Conservation (phyloP, 2,113 vertebrate species). For the Sorex fumeus region DNA sequence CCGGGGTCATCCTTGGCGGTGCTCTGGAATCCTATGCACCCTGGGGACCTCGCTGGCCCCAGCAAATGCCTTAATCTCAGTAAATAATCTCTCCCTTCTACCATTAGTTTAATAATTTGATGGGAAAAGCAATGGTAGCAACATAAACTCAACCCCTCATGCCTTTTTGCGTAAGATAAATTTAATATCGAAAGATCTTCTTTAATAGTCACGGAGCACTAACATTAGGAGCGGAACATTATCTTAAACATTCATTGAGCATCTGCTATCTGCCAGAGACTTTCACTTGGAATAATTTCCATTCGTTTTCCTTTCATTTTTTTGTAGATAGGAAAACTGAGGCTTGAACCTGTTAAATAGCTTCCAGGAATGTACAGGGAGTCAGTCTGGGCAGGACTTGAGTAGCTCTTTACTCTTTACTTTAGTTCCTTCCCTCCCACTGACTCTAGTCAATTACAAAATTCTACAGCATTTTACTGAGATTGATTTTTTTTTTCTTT, state of each 20-base stretch:
- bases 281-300: not conserved
- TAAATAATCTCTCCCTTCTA: no score
- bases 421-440: not conserved
- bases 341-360: not conserved
- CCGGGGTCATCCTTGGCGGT: no score
- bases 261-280: not conserved
- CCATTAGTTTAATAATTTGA: conserved; percentile 30
- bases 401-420: not conserved
- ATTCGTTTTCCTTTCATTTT: not conserved
- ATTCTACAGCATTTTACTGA: not conserved
- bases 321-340: conserved; percentile 41
- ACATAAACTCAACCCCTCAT: not conserved
- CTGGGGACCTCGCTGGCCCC: no score
- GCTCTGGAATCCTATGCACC: no score
- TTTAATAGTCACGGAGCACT: not conserved
- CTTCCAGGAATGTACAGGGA: not conserved
- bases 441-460: conserved; percentile 6
- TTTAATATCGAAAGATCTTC: not conserved
- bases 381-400: not conserved
- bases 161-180: conserved; percentile 3
- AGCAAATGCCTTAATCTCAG: no score
- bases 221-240: not conserved
- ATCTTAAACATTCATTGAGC: not conserved
- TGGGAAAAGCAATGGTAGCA: not conserved
- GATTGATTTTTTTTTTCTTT: not conserved